Conservation (phyloP, 1,140 invertebrate genomes). For the Drosophila neocordata region DNA sequence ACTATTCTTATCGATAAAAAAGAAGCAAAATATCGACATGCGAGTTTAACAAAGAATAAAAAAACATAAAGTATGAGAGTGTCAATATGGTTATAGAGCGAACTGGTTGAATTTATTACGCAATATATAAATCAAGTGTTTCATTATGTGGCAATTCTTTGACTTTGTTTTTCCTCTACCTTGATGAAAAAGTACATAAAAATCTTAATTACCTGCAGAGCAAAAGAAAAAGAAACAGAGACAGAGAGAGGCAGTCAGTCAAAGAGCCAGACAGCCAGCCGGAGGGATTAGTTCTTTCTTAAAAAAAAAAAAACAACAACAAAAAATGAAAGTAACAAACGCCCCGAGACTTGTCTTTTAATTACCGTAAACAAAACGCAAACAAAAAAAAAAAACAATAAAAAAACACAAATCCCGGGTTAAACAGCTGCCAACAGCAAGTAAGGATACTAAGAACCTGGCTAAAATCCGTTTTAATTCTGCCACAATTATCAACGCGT, state of each 20-base stretch:
- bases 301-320: conserved; percentile 28
- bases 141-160: conserved; percentile 62
- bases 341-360: conserved; percentile 40
- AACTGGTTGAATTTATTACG: conserved; percentile 64
- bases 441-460: conserved; percentile 6
- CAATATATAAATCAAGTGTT: conserved; percentile 62
- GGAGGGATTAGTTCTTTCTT: conserved; percentile 16
- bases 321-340: conserved; percentile 29
- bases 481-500: conserved; percentile 59
- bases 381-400: background rate
- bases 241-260: background rate
- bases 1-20: conserved; percentile 41
- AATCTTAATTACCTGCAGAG: conserved; percentile 71
- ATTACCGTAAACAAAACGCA: conserved; percentile 38
- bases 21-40: conserved; percentile 33
- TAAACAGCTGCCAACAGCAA: conserved; percentile 3
- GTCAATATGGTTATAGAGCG: conserved; percentile 3
- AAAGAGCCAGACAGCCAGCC: background rate
- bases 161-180: background rate
- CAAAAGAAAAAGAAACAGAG: conserved; percentile 38
- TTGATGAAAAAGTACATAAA: conserved; percentile 61
- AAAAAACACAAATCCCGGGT: conserved; percentile 18
- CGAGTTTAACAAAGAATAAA: background rate
- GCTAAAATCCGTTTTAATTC: conserved; percentile 62
- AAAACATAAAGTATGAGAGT: background rate